Evolutionary conservation across 2,797 vertebrate genomes (phyloP), one percentile per base, ranked within the genome.

Genomic region (Epinephelus coioides): DNA sequence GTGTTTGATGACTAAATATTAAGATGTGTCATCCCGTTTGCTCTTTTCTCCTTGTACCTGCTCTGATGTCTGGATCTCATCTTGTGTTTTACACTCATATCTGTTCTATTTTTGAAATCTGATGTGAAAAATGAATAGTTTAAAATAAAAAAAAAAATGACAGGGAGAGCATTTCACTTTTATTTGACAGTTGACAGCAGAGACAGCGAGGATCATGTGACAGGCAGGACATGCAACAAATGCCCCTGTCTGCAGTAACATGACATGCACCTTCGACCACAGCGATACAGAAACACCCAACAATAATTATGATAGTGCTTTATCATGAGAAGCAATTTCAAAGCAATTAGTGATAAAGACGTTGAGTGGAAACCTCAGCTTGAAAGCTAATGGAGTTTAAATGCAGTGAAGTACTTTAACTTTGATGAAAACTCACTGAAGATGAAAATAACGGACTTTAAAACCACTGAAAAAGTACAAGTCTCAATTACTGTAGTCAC

Each of bases 401-500:
- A 62, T 10, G 0, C 25, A 38, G 15, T 7, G 17, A 54, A n/a
- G 49, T 21, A 21, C 15, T 53, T 53, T 12, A 11, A 38, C 17
- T 47, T 27, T 12, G 46, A 64, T 49, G 18, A 30, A 68, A 80
- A 77, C 46, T 62, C 38, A 18, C n/a, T 5, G 49, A 70, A 44
- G 40, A 30, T 66, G 47, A 49, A 80, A 71, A 69, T 13, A 70
- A 44, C 1, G 0, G 14, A 38, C 50, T 56, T 71, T 17, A 53
- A 69, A 56, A 57, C 19, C 18, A 13, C 6, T 25, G 40, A 63
- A 49, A 60, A 77, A 55, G 17, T 2, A 53, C 14, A 63, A 46
- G n/a, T 49, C 47, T 68, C 43, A 65, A 43, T 68, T 43, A 69
- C 70, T 66, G 30, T 72, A 25, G 69, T 80, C 56, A 25, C 34